A percentile compares a stretch with the other conserved stretches of the same genome.
phyloP scores from a whole-genome alignment of 2,888 invertebrate genomes.

The Cheilosia grossa region DNA sequence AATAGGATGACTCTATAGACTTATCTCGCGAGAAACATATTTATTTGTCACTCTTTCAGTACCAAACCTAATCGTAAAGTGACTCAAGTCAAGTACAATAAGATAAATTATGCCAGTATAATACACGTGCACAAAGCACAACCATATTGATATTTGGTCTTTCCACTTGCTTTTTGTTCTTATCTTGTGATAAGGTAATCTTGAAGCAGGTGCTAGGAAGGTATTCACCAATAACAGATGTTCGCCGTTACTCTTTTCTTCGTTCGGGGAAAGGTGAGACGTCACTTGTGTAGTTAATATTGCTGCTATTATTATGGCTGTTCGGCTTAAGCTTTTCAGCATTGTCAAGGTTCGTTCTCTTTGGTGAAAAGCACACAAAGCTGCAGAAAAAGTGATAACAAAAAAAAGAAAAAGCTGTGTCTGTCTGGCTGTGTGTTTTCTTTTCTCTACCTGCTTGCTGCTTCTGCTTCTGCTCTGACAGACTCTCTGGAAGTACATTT shows the following conservation, averaged over 20 bases:
- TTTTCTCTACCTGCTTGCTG: not conserved
- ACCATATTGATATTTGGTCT: not conserved
- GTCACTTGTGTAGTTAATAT: not conserved
- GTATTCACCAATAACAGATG: not conserved
- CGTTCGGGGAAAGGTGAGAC: slow-evolving; percentile 19
- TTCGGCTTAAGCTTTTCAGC: not conserved
- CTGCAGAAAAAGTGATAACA: not conserved
- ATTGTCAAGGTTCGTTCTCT: slow-evolving; percentile 53
- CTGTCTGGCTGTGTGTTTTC: no score
- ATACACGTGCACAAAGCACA: no score
- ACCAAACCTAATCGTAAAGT: not conserved
- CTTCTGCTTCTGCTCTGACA: not conserved
- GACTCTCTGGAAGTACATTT: not conserved
- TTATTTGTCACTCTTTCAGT: slow-evolving; percentile 19
- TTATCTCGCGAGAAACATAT: slow-evolving; percentile 5
- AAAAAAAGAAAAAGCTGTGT: slow-evolving; percentile 18
- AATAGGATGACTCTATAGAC: slow-evolving; percentile 6
- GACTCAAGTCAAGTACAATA: not conserved
- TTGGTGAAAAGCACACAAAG: slow-evolving; percentile 4
- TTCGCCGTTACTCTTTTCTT: slow-evolving; percentile 7
- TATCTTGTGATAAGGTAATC: slow-evolving; percentile 35
- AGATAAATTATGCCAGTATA: no score
- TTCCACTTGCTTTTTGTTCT: slow-evolving; percentile 1
- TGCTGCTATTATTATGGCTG: not conserved
- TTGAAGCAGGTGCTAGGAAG: slow-evolving; percentile 1